phyloP scores from a whole-genome alignment of 1,140 invertebrate genomes.

The Drosophila biarmipes region DNA sequence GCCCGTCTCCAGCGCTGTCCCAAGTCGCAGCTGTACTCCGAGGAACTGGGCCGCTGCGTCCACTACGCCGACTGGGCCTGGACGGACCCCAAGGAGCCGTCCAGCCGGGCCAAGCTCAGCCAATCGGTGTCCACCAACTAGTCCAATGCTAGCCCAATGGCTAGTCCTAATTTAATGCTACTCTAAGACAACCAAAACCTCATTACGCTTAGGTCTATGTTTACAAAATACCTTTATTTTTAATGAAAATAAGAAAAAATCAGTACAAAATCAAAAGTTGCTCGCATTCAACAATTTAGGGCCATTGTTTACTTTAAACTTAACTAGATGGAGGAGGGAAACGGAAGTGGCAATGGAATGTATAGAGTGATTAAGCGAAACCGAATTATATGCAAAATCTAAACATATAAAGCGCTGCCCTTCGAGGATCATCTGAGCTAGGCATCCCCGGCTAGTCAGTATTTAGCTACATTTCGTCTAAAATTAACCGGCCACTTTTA shows the following conservation, averaged over 20 bases:
- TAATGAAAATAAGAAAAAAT: conserved; percentile 59
- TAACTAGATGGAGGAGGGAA: conserved; percentile 28
- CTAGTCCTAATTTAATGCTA: conserved; percentile 18
- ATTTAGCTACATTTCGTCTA: conserved; percentile 53
- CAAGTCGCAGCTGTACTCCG: conserved; percentile 70
- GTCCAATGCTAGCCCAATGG: conserved; percentile 15
- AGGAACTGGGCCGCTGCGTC: conserved; percentile 69
- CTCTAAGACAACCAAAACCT: conserved; percentile 26
- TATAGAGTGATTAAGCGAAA: conserved; percentile 44
- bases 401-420: conserved; percentile 67
- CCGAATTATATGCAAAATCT: conserved; percentile 57
- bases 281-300: conserved; percentile 53
- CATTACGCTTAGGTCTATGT: conserved; percentile 48
- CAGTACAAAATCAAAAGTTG: conserved; percentile 58
- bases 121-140: conserved; percentile 21
- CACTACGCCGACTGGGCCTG: conserved; percentile 76
- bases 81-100: conserved; percentile 77
- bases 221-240: conserved; percentile 71
- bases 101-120: conserved; percentile 64
- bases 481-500: conserved; percentile 20
- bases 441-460: conserved; percentile 47
- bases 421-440: conserved; percentile 16
- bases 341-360: conserved; percentile 28
- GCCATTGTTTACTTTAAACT: conserved; percentile 48
- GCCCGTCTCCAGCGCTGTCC: conserved; percentile 69